Evolutionary conservation across 2,888 invertebrate genomes (phyloP), one percentile per base, ranked within the genome.

Genomic region (Lottia gigantea): DNA sequence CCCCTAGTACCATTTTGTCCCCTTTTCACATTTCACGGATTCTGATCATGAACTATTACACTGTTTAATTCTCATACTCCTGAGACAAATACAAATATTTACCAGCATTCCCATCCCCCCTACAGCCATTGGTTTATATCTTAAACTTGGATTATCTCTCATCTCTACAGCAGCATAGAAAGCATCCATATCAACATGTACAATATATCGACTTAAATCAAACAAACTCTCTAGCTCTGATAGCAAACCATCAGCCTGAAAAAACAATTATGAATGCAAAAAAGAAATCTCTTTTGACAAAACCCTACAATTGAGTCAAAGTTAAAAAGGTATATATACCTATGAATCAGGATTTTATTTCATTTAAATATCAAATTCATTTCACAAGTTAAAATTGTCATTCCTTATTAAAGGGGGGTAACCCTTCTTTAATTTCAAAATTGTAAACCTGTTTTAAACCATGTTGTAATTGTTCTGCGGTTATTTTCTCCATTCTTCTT

Each of bases 131-230:
- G 92, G 92, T 74, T 90, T 88, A 66, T 89, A 83, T 71, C 88
- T 86, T 8, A 90, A 81, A 14, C 74, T 76, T 12, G 88, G 88
- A 67, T 87, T 79, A 45, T 89, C 88, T 68, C 83, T 78, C 89
- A 91, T 91, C 83, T 92, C 92, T 1, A 92, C 92, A 31, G 91
- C 90, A 26, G 92, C 92, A 84, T 89, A 92, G 82, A 91, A 92
- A 1, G 91, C 91, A 84, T 92, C 92, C 92, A 92, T 91, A 81
- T 92, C 92, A 62, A 92, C 85, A 78, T 92, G 92, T 7, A 91
- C 91, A 66, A 91, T 89, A 6, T 87, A 87, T 25, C 86, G 85
- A 71, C 81, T 85, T 61, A 91, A 81, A 80, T 91, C 89, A 69
- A 91, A 82, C 11, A 74, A 71, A 12, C 74, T 64, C 77, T 91